A percentile compares a stretch with the other conserved stretches of the same genome.
phyloP scores from a whole-genome alignment of 2,113 vertebrate species.

The Sinocyclocheilus maitianheensis region DNA sequence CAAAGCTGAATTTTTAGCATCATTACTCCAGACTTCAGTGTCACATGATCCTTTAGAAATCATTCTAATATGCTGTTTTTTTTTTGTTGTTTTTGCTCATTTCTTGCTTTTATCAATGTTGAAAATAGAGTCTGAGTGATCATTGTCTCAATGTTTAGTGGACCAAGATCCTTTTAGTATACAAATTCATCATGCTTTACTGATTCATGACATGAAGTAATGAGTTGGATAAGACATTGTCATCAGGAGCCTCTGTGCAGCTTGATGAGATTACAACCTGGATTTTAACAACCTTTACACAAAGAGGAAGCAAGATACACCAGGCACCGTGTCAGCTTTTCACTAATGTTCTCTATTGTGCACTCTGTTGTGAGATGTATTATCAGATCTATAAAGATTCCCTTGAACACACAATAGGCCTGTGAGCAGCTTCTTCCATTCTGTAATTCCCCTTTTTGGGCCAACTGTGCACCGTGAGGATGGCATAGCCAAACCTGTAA shows the following conservation, averaged over 20 bases:
- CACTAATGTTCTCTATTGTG: not conserved
- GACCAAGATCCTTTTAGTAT: not conserved
- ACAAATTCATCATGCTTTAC: not conserved
- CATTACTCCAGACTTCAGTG: too few relatives aligned
- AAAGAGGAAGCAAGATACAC: not conserved
- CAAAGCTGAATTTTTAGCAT: too few relatives aligned
- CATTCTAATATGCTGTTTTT: not conserved
- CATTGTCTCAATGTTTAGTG: not conserved
- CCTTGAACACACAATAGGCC: not conserved
- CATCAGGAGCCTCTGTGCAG: not conserved
- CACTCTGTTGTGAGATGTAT: not conserved
- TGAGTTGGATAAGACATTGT: not conserved
- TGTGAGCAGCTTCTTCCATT: slow-evolving; percentile 26
- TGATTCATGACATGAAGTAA: not conserved
- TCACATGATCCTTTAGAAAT: too few relatives aligned
- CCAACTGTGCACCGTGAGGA: not conserved
- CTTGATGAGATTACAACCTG: not conserved
- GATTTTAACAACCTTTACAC: not conserved
- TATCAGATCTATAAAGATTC: not conserved
- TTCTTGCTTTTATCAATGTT: too few relatives aligned
- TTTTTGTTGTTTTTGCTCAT: not conserved
- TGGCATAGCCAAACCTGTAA: not conserved
- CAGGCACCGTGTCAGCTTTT: not conserved
- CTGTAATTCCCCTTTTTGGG: not conserved
- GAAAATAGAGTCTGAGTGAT: not conserved